phyloP scores from a whole-genome alignment of 2,797 vertebrate species.

The Craterocephalus amniculus region DNA sequence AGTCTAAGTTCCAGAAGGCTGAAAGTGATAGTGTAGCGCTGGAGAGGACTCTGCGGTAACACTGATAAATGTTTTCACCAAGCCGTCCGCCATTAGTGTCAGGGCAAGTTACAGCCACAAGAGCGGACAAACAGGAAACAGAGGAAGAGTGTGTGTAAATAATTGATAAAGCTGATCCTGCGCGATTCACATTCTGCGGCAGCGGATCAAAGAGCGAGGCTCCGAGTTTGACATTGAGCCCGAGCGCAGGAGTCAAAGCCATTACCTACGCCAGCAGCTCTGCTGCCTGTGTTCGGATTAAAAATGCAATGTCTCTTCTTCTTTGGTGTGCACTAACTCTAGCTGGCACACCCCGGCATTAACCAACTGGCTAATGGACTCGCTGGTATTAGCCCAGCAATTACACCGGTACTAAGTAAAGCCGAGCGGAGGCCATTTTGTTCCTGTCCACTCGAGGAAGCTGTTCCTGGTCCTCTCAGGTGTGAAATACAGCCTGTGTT shows the following conservation, averaged over 20 bases:
- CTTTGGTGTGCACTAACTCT: conserved; percentile 48
- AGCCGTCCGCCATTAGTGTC: conserved; percentile 78
- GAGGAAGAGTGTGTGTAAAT: conserved; percentile 77
- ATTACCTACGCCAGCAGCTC: conserved; percentile 60
- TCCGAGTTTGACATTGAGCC: conserved; percentile 78
- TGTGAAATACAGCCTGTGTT: conserved; percentile 70
- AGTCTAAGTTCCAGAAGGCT: conserved; percentile 62
- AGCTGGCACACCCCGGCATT: conserved; percentile 62
- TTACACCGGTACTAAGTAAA: conserved; percentile 58
- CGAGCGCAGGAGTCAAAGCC: conserved; percentile 73
- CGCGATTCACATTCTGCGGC: conserved; percentile 76
- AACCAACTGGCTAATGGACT: conserved; percentile 75
- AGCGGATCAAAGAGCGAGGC: conserved; percentile 74
- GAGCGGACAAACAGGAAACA: conserved; percentile 80
- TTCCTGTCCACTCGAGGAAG: conserved; percentile 67
- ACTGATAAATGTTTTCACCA: conserved; percentile 79
- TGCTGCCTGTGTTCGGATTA: conserved; percentile 63
- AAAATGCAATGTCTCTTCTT: conserved; percentile 68
- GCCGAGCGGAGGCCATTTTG: conserved; percentile 74
- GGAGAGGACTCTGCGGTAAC: conserved; percentile 69
- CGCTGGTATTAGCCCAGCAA: conserved; percentile 50
- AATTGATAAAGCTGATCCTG: conserved; percentile 82
- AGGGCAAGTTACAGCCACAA: conserved; percentile 77
- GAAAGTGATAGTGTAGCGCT: conserved; percentile 65
- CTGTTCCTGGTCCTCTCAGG: conserved; percentile 66